Percentiles rank a stretch among this genome's conserved stretches.
These are phyloP conservation scores for Carduelis carduelis DNA, from an alignment of 2,797 vertebrate species.

Conservation along the genomic window DNA sequence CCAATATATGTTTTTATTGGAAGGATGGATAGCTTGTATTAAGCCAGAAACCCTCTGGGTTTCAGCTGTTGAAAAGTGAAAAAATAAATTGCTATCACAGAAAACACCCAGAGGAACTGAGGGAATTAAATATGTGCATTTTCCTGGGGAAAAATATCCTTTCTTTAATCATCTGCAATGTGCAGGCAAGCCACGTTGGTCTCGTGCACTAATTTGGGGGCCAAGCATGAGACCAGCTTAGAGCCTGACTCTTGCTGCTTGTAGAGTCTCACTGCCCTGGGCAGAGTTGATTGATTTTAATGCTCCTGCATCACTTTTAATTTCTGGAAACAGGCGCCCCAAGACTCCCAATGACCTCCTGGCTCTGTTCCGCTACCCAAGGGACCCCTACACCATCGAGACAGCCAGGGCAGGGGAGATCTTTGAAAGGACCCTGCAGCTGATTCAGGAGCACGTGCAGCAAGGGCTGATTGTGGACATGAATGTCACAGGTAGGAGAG, in stretches of 20 bases:
- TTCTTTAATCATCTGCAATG: background rate
- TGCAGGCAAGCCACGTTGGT: rapidly evolving
- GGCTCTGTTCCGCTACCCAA: slow-evolving; percentile 74
- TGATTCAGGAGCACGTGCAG: slow-evolving; percentile 73
- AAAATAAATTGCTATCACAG: background rate
- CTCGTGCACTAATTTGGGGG: background rate
- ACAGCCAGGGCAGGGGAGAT: slow-evolving; percentile 73
- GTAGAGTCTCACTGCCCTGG: background rate
- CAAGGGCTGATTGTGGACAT: slow-evolving; percentile 70
- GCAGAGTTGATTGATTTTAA: background rate
- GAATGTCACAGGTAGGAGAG: slow-evolving; percentile 67
- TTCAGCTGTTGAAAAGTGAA: slow-evolving; percentile 1
- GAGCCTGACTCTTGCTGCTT: background rate
- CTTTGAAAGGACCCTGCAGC: slow-evolving; percentile 72
- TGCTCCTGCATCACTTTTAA: background rate
- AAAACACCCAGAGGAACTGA: background rate
- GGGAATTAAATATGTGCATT: background rate
- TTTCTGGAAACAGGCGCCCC: slow-evolving; percentile 49
- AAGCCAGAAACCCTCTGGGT: background rate
- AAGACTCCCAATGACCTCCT: slow-evolving; percentile 73
- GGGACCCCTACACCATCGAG: slow-evolving; percentile 72
- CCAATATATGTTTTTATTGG: background rate
- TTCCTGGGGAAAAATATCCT: background rate
- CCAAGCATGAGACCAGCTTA: background rate
- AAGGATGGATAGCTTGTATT: background rate